Base-by-base conservation (phyloP, 2,113 vertebrate genomes). In the Hyla sarda region DNA sequence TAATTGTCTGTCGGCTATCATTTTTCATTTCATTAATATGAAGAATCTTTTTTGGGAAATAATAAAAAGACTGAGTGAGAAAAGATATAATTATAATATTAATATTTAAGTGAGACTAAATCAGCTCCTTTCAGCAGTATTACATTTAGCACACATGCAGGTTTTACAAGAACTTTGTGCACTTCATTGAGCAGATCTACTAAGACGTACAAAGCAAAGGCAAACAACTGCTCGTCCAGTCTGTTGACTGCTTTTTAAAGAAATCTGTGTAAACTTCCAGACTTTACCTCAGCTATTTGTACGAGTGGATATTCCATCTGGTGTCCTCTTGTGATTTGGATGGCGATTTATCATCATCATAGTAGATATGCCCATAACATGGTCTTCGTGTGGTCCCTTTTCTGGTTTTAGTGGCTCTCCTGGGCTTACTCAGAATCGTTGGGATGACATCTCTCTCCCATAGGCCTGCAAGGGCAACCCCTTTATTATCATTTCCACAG, bases 51-150 rank as follows among this genome's bases (percentile, higher is more conserved):
- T 77, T 54, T 30, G 50, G 47, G 73, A 28, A 50, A 28, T 0
- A 28, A 58, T 19, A 0, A 58, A 75, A 50, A 73, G 16, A 73
- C 10, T 47, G 45, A 10, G 11, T 25, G 34, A 28, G 56, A 65
- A 9, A 14, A 62, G 21, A 62, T 81, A 65, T 81, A 81, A 81
- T 81, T 81, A 62, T 25, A 65, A 30, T 65, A 45, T 81, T 81
- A 81, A 81, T 65, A 47, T 81, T 65, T 81, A 81, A 62, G 10
- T 62, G 56, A 80, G 34, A 81, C 23, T 25, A 28, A 62, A 80
- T 58, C 45, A 13, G 25, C 23, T 23, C 56, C 10, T 60, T 58
- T 58, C 77, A 62, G 54, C 77, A 54, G 74, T 32, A 16, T 77
- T 54, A 77, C 48, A 62, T 62, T 80, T 3, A 60, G 77, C 56